These are phyloP conservation scores for Dasysyrphus tricinctus DNA, from an alignment of 2,888 invertebrate genomes.

Conservation along the genomic window DNA sequence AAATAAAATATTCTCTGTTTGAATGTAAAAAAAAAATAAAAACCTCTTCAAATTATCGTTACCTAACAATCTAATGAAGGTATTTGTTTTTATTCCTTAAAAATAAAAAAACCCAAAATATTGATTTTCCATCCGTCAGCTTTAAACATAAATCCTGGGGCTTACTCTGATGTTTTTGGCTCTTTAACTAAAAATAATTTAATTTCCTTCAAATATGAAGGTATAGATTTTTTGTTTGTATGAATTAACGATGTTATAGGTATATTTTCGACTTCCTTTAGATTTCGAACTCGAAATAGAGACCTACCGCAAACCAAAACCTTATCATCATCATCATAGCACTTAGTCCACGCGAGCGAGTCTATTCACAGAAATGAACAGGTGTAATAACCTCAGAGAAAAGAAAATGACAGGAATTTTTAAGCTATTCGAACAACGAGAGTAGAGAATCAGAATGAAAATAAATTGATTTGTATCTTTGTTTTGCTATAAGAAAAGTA, in stretches of 20 bases:
- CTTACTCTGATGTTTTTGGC: not conserved
- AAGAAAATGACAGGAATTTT: not conserved
- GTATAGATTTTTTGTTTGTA: not conserved
- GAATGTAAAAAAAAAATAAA: not conserved
- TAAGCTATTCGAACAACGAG: conserved; percentile 8
- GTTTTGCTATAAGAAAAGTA: not conserved
- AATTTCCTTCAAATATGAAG: not conserved
- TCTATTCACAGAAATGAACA: conserved; percentile 21
- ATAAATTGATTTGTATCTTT: conserved; percentile 3
- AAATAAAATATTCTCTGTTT: not conserved
- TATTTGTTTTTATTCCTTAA: not conserved
- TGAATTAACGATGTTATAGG: not conserved
- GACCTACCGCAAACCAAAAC: conserved; percentile 63
- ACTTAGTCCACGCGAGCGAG: conserved; percentile 31
- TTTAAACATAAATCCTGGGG: not conserved
- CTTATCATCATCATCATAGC: conserved; percentile 10
- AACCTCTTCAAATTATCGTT: not conserved
- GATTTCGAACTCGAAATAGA: conserved; percentile 66
- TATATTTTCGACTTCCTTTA: not conserved
- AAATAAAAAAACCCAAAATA: not conserved
- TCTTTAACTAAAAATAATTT: conserved; percentile 8
- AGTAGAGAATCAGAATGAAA: not conserved
- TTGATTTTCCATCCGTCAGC: conserved; percentile 8
- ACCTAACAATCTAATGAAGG: not conserved
- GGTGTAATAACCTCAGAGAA: conserved; percentile 23